Percentiles rank a stretch among this genome's conserved stretches.
These are phyloP conservation scores for Balanococcus diminutus DNA, from an alignment of 2,888 invertebrate genomes.

Conservation along the genomic window DNA sequence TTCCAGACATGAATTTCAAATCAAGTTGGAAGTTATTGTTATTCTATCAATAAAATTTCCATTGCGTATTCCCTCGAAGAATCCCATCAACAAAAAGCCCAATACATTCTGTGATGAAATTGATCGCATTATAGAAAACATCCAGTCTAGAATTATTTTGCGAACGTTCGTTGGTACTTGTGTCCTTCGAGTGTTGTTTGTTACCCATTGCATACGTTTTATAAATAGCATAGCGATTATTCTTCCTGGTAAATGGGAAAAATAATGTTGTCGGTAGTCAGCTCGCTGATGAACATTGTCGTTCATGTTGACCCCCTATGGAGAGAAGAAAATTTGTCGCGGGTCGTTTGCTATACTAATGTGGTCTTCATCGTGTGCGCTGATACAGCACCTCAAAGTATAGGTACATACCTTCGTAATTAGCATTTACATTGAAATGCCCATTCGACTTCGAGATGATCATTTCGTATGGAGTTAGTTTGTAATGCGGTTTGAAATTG, in stretches of 20 bases:
- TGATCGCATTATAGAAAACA: not conserved
- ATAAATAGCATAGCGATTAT: not conserved
- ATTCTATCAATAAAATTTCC: too few species aligned
- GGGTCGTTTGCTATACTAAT: not conserved
- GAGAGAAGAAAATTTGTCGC: not conserved
- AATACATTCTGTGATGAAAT: not conserved
- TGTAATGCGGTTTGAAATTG: not conserved
- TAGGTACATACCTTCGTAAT: too few species aligned
- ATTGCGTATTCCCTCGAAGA: too few species aligned
- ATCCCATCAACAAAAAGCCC: too few species aligned
- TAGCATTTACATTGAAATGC: too few species aligned
- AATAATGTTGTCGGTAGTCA: not conserved
- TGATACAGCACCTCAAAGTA: not conserved
- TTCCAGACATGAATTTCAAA: too few species aligned
- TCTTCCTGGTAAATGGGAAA: not conserved
- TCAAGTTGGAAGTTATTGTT: too few species aligned
- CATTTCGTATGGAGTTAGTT: too few species aligned
- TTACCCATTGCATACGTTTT: not conserved
- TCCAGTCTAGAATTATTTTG: too few species aligned
- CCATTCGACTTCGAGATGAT: too few species aligned
- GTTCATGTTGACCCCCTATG: not conserved
- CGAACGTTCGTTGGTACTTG: too few species aligned
- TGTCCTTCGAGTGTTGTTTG: slow-evolving; percentile 3
- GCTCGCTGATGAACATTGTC: not conserved
- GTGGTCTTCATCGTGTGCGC: not conserved